Base-by-base conservation (phyloP, 2,113 vertebrate species). In the Cepphus grylle region DNA sequence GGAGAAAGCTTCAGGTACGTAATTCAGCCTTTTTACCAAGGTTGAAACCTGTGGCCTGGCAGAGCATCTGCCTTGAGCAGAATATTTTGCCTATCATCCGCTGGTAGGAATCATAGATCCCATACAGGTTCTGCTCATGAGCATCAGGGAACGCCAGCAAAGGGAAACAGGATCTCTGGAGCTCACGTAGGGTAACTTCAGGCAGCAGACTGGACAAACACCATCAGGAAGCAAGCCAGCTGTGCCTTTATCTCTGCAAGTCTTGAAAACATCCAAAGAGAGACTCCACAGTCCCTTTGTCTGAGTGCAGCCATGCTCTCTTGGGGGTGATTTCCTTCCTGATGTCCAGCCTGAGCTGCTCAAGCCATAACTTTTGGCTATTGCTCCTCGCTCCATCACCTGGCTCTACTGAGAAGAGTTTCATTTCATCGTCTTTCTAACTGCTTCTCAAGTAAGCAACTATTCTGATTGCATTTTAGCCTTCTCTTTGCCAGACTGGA, bases 211-310 rank as follows among this genome's bases (percentile, higher is more conserved):
- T 55, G 12, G 42, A 94, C 43, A 22, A 82, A 45, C 3, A 40
- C 9, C 11, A 45, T 26, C 8, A 63, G 4, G 18, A 52, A 25
- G 53, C 22, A 65, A 21, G 21, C 50, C 23, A 83, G 43, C 7
- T 49, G 12, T 36, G 14, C 5, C 17, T 89, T 81, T 45, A 52
- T 36, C 40, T 72, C 27, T 1, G 0, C 0, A 2, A 50, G 12
- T 55, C 27, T 62, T 55, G 5, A 71, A 93, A 89, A 63, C 2
- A 18, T 52, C 27, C 7, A 1, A 65, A 61, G 21, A 26, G 5
- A 82, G 26, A 69, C 7, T 36, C 23, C 15, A 9, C 29, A 78
- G 36, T 3, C 40, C 8, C 50, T 81, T 34, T 76, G 22, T 22
- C 38, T 5, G 3, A 72, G 13, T 18, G 16, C 12, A 69, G 13